Conservation (phyloP, 2,888 invertebrate species). For the Mythimna ferrago region DNA sequence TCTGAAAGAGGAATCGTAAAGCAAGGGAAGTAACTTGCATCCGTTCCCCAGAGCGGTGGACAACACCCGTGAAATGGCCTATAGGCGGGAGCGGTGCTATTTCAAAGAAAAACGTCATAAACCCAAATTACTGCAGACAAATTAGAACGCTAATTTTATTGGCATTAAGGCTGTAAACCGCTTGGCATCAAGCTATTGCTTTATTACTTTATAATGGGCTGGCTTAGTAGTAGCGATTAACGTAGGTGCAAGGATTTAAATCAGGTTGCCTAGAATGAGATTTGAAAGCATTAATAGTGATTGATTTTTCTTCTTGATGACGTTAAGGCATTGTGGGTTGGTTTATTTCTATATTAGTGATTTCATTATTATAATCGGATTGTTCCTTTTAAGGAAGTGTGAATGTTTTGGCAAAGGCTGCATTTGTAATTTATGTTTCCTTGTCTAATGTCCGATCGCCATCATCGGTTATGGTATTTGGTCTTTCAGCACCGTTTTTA, state of each 20-base stretch:
- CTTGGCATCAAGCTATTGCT: slow-evolving; percentile 77
- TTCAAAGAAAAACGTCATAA: slow-evolving; percentile 81
- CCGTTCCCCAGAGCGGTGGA: slow-evolving; percentile 71
- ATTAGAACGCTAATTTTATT: slow-evolving; percentile 88
- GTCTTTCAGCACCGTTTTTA: slow-evolving; percentile 8
- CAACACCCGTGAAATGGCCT: slow-evolving; percentile 88
- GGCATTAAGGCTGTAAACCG: slow-evolving; percentile 85
- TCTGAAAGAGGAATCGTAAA: slow-evolving; percentile 83
- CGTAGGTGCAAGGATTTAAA: slow-evolving; percentile 65
- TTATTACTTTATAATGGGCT: slow-evolving; percentile 82
- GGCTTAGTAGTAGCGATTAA: slow-evolving; percentile 82
- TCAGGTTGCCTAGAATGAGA: slow-evolving; percentile 67
- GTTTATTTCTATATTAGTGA: slow-evolving; percentile 56
- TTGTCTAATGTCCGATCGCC: slow-evolving; percentile 19
- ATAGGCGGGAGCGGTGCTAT: slow-evolving; percentile 71
- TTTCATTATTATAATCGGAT: slow-evolving; percentile 62
- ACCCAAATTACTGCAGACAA: slow-evolving; percentile 83
- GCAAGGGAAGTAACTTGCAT: slow-evolving; percentile 86
- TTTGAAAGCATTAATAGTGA: slow-evolving; percentile 60
- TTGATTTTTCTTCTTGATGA: slow-evolving; percentile 63
- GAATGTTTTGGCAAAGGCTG: slow-evolving; percentile 48
- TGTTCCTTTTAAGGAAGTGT: slow-evolving; percentile 55
- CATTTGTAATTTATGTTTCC: slow-evolving; percentile 46
- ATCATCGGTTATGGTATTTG: slow-evolving; percentile 15
- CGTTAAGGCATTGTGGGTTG: slow-evolving; percentile 47